These are phyloP conservation scores for Halichondria panicea DNA, from an alignment of 37 sponge, comb jelly and placozoan species.

Conservation along the genomic window DNA sequence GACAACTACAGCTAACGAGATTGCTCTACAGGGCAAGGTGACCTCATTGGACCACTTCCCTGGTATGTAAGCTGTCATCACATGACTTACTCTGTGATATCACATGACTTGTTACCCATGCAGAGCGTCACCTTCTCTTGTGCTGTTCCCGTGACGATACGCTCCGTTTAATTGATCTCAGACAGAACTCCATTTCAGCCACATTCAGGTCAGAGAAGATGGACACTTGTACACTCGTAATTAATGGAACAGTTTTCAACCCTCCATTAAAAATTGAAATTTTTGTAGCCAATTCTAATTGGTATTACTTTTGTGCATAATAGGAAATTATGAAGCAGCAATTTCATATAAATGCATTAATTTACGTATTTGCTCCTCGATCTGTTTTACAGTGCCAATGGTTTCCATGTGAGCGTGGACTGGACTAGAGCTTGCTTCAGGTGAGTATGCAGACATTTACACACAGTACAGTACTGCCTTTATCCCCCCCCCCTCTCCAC, in stretches of 20 bases:
- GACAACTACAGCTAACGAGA: constrained; percentile 70
- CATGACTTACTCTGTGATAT: too few relatives aligned
- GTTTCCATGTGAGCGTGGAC: constrained; percentile 63
- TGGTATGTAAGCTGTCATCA: constrained; percentile 19
- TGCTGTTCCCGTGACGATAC: constrained; percentile 88
- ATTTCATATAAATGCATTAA: too few relatives aligned
- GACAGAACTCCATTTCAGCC: constrained; percentile 77
- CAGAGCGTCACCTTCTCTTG: constrained; percentile 74
- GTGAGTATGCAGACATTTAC: constrained; percentile 18
- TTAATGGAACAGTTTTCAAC: background rate
- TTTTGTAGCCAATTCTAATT: background rate
- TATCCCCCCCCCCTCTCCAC: background rate
- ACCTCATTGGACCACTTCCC: constrained; percentile 82
- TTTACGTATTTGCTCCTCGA: background rate
- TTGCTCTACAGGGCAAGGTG: constrained; percentile 85
- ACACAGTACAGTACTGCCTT: background rate
- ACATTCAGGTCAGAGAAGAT: constrained; percentile 65
- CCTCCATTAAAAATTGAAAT: background rate
- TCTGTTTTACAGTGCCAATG: constrained; percentile 18
- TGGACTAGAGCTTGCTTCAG: constrained; percentile 73
- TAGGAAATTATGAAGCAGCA: too few relatives aligned
- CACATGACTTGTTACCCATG: too few relatives aligned
- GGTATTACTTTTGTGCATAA: background rate
- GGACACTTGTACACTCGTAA: background rate
- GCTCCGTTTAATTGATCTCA: constrained; percentile 86